A percentile compares a stretch with the other conserved stretches of the same genome.
Conservation (phyloP, 2,888 invertebrate genomes). For the Cabera pusaria region DNA sequence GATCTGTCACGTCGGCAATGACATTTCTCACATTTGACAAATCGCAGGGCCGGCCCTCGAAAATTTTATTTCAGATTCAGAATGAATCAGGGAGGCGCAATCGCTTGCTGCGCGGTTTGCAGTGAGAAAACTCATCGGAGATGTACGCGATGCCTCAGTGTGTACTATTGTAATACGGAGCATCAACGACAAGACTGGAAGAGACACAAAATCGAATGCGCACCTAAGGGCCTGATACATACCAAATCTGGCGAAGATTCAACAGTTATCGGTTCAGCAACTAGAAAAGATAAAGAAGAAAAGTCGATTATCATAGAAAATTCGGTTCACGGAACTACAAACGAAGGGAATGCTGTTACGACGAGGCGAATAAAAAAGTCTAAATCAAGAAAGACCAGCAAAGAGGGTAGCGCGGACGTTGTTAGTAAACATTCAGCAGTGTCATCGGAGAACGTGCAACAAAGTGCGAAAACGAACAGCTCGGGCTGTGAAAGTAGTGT, state of each 20-base stretch:
- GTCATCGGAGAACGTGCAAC: slow-evolving; percentile 41
- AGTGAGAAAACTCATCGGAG: slow-evolving; percentile 85
- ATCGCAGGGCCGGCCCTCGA: slow-evolving; percentile 55
- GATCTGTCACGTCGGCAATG: slow-evolving; percentile 40
- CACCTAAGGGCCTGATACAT: slow-evolving; percentile 55
- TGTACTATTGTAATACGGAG: slow-evolving; percentile 90
- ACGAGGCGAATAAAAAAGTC: slow-evolving; percentile 53
- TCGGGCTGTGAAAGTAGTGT: slow-evolving; percentile 59
- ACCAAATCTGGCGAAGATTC: slow-evolving; percentile 51
- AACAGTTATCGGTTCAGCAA: slow-evolving; percentile 45
- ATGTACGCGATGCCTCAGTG: slow-evolving; percentile 89
- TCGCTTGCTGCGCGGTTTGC: slow-evolving; percentile 85
- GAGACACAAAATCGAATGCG: slow-evolving; percentile 86
- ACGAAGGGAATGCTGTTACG: slow-evolving; percentile 45
- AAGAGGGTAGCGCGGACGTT: slow-evolving; percentile 53
- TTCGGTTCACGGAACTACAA: slow-evolving; percentile 33
- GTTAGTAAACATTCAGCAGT: slow-evolving; percentile 56
- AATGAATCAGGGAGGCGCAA: slow-evolving; percentile 76
- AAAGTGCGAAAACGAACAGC: slow-evolving; percentile 39
- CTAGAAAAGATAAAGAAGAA: slow-evolving; percentile 47
- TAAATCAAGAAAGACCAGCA: slow-evolving; percentile 53
- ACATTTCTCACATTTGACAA: slow-evolving; percentile 52
- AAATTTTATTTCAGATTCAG: slow-evolving; percentile 70
- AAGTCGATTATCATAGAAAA: slow-evolving; percentile 33
- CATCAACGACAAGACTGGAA: slow-evolving; percentile 93